Evolutionary conservation across 2,888 invertebrate species (phyloP), one percentile per base, ranked within the genome.

Genomic region (Meghimatium bilineatum): DNA sequence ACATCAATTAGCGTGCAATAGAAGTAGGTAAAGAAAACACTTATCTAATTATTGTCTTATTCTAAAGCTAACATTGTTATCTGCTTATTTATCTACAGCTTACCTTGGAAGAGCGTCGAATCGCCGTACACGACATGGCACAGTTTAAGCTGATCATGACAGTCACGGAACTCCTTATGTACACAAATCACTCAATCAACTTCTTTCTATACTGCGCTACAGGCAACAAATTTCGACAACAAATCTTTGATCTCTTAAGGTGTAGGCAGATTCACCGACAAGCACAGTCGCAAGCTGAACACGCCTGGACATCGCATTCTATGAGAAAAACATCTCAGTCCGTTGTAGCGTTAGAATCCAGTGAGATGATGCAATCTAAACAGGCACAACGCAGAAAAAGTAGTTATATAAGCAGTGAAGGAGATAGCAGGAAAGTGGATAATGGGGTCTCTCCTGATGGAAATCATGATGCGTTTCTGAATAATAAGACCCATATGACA

Each of bases 161-260:
- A 14, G 84, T 91, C 69, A 87, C 88, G 10, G 88, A 88, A 63
- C 85, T 91, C 34, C 88, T 91, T 23, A 85, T 90, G 44, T 92
- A 90, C 83, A 81, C 88, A n/a, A 92, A 91, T 78, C 92, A 92
- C 87, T 88, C 90, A n/a, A 86, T 91, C 34, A 92, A 92, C 82
- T 90, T 92, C 83, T 86, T 91, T 23, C 87, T 92, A 12, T 92
- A 92, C 86, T 91, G 91, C 85, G 86, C 91, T 12, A 90, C 87
- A 67, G 91, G 92, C 67, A 87, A 88, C 67, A 87, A 88, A 72
- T 92, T 92, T 85, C 85, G 92, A 2, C 86, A 86, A 49, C 90
- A 92, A 83, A 79, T 92, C 32, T 80, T 82, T 36, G 66, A 74
- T 52, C 79, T 84, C 36, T 77, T 87, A 14, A 44, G 72, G 44